Conservation (phyloP, 2,113 vertebrate species). For the Pseudonaja textilis region DNA sequence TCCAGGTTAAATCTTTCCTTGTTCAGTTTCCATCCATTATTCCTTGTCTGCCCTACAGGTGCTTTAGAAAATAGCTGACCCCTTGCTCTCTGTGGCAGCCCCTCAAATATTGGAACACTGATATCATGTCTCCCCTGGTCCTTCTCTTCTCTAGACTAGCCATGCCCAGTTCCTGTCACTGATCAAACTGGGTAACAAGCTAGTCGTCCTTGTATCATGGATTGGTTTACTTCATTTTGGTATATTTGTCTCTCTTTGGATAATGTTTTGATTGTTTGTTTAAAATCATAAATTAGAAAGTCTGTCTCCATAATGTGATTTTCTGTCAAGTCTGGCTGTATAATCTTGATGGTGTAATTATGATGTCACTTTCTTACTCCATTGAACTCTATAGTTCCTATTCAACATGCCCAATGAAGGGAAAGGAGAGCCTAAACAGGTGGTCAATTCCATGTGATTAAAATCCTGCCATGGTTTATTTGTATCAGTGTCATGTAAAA, state of each 20-base stretch:
- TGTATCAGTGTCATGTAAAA: neutral
- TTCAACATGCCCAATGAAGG: neutral
- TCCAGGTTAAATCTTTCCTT: no score
- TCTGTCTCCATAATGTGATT: neutral
- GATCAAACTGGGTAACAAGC: neutral
- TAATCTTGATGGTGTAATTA: neutral
- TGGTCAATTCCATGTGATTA: neutral
- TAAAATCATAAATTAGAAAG: neutral
- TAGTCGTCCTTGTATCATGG: neutral
- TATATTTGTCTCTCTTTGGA: neutral
- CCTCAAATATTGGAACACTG: no score
- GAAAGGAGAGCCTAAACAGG: neutral
- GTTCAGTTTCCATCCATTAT: no score
- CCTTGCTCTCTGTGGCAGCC: no score
- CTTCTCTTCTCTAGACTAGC: no score
- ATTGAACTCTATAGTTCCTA: neutral
- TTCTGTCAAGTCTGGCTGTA: neutral
- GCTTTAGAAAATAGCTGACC: no score
- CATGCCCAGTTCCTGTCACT: no score
- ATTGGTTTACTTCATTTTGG: neutral
- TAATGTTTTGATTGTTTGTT: neutral
- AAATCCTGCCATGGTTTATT: neutral
- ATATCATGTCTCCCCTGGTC: no score
- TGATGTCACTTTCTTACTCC: neutral
- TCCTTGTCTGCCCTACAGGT: no score